Conservation (phyloP, 2,888 invertebrate species). For the Pollenia angustigena region DNA sequence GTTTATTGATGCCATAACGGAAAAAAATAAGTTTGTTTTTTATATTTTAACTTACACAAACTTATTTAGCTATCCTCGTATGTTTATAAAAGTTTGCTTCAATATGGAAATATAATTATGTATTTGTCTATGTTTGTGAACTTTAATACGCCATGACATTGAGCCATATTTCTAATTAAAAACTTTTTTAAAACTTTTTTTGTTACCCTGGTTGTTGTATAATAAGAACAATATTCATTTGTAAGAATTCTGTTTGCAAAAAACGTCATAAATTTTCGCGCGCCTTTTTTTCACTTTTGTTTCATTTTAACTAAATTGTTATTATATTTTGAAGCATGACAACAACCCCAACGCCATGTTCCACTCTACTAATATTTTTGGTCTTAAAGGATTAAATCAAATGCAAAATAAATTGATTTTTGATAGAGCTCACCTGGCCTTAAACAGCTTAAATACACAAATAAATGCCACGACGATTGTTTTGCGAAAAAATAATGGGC, state of each 20-base stretch:
- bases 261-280: neutral
- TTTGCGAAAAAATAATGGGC: neutral
- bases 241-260: conserved; percentile 3
- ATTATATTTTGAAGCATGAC: neutral
- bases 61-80: neutral
- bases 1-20: too few species aligned
- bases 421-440: conserved; percentile 47
- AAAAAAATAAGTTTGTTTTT: too few species aligned
- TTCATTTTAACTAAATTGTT: neutral
- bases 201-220: conserved; percentile 29
- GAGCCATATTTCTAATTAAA: conserved; percentile 55
- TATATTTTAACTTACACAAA: neutral
- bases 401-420: conserved; percentile 70
- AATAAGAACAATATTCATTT: conserved; percentile 25
- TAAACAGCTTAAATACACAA: conserved; percentile 36
- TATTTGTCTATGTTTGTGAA: conserved; percentile 29
- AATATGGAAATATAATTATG: conserved; percentile 3
- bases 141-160: conserved; percentile 49
- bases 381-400: conserved; percentile 64
- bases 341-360: neutral
- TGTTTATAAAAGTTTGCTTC: neutral
- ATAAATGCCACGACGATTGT: conserved; percentile 9
- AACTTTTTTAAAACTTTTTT: conserved; percentile 55
- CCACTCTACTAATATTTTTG: neutral
- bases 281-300: neutral